Evolutionary conservation across 1,140 invertebrate genomes (phyloP), one percentile per base, ranked within the genome.

Genomic region (Drosophila punjabiensis): DNA sequence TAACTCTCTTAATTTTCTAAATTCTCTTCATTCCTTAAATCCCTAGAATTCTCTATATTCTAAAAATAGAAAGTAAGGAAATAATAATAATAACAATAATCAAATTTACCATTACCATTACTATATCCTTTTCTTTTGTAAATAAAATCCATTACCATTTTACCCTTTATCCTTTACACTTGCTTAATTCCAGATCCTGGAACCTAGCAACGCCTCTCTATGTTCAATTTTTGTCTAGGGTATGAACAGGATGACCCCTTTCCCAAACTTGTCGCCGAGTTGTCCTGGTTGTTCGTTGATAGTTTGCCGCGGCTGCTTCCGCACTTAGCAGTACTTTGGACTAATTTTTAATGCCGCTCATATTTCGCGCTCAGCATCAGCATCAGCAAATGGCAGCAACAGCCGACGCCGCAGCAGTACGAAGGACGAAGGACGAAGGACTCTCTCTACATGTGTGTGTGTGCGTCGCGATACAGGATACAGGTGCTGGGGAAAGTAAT

Each of bases 321-420:
- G 85, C 85, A 88, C 84, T 88, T 88, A 89, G 85, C 78, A 80
- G 78, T 88, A 89, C 81, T 88, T 85, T 81, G 69, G 81, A 84
- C 84, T 88, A 88, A 89, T 88, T 88, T 88, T 84, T 89, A 88
- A 88, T 89, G 85, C 74, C 69, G 59, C 78, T 81, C 81, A 88
- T 89, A 88, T 87, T 83, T 81, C 58, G 56, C 65, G 66, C 70
- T 35, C 71, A 61, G 37, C 60, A 69, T 35, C 71, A 61, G 37
- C 60, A 69, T 41, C 52, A 66, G 60, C 58, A 80, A 61, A 58
- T 45, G 50, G 64, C 66, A 65, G 62, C 32, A 13, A 41, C 30
- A 67, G 41, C 64, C 59, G 39, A 64, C 20, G 35, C 14, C 33
- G 71, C 39, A 67, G 71, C 39, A 67, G 50, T 43, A 48, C 35